Evolutionary conservation across 1,140 invertebrate species (phyloP), one percentile per base, ranked within the genome.

Genomic region (Cecropterus lyciades): DNA sequence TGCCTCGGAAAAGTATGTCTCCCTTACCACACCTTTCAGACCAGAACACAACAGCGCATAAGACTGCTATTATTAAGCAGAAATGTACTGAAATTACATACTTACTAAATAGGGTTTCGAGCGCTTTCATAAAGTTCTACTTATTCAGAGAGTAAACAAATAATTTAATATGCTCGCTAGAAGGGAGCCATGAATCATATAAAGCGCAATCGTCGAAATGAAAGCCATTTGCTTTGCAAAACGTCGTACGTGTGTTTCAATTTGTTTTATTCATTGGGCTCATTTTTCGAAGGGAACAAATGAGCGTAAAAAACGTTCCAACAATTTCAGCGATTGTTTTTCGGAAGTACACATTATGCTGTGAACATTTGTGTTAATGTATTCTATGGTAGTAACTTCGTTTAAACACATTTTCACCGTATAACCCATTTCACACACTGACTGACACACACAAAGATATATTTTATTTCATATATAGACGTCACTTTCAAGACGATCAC

Each of bases 181-280:
- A 52, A n/a, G 24, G 24, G 11, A 20, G 27, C 13, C 27, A 33
- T 52, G n/a, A 13, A 33, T 52, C 49, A 52, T 16, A 16, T 30
- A 40, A 10, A n/a, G 48, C 49, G 17, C 24, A 33, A 33, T 14
- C 24, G 49, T 17, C 30, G 10, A 17, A 55, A 55, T 40, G 30
- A 14, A 30, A 55, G 14, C 51, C 30, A 55, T 55, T 55, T 55
- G 51, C 51, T 24, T 40, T 24, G 15, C 14, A 8, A 52, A 37
- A 17, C 33, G 51, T 55, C 51, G 51, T 55, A 40, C 30, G 51
- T 40, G 51, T 55, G 13, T 55, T 27, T 40, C 51, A 33, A 55
- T 55, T 55, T 55, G 30, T 55, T 55, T 55, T 55, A 33, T 30
- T 17, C 51, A 55, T 40, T 55, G 51, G 37, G 30, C 30, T 55